Evolutionary conservation across 2,797 vertebrate genomes (phyloP).

Genomic region (Champsocephalus gunnari): DNA sequence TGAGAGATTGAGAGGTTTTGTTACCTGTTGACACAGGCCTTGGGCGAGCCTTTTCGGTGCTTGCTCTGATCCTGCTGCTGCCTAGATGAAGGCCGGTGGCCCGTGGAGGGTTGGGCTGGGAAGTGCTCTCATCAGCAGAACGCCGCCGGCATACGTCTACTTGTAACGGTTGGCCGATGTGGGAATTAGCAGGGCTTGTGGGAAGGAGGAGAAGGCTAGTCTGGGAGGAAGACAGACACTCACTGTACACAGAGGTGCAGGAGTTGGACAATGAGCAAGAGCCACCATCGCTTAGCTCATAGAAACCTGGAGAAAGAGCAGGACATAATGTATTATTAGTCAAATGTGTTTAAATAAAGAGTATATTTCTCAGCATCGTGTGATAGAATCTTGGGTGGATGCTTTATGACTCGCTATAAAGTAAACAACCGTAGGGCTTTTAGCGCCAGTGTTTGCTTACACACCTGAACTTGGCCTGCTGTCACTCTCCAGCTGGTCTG

Average conservation of each 20-base stretch:
- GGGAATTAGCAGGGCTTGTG: conserved; percentile 68
- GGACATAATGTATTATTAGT: not conserved
- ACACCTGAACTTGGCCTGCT: conserved; percentile 97
- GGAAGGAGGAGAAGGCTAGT: conserved; percentile 81
- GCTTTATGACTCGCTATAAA: not conserved
- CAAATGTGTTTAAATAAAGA: not conserved
- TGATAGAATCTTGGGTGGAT: not conserved
- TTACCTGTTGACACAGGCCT: conserved; percentile 96
- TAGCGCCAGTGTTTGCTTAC: not conserved
- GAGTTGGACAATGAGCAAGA: conserved; percentile 95
- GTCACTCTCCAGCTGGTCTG: conserved; percentile 91
- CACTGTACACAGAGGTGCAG: conserved; percentile 94
- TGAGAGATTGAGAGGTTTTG: conserved; percentile 14
- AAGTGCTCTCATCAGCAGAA: conserved; percentile 90
- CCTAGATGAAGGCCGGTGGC: conserved; percentile 78
- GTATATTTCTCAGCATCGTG: conserved; percentile 15
- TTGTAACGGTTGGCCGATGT: conserved; percentile 47
- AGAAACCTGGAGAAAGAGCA: conserved; percentile 88
- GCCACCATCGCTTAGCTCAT: conserved; percentile 94
- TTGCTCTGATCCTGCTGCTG: conserved; percentile 79
- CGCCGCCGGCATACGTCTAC: conserved; percentile 84
- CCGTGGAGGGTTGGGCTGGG: conserved; percentile 80
- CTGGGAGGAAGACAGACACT: conserved; percentile 88
- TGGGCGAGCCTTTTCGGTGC: conserved; percentile 79
- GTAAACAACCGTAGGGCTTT: conserved; percentile 11